These are phyloP conservation scores for Varanus komodoensis DNA, from an alignment of 2,113 vertebrate genomes.

Conservation along the genomic window DNA sequence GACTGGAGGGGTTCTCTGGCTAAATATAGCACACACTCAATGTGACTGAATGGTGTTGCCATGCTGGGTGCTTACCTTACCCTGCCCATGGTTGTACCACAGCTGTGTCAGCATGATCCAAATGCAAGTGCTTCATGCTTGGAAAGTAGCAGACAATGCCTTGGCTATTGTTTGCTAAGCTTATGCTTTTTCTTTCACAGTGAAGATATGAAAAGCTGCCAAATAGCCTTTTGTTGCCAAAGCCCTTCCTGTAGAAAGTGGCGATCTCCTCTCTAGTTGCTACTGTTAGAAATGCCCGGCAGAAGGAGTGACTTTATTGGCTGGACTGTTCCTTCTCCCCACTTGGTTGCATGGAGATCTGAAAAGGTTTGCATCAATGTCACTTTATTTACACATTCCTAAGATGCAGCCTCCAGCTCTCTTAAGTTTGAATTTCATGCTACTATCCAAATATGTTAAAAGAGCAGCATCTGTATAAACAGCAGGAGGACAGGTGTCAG, in stretches of 20 bases:
- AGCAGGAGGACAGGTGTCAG: slow-evolving; percentile 8
- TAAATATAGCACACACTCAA: not conserved
- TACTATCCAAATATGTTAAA: slow-evolving; percentile 39
- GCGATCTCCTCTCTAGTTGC: not conserved
- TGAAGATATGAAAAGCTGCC: not conserved
- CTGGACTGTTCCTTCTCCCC: not conserved
- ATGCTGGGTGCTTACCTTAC: slow-evolving; percentile 2
- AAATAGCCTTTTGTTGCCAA: not conserved
- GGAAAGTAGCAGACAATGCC: not conserved
- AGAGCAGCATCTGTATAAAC: slow-evolving; percentile 57
- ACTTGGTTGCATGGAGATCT: not conserved
- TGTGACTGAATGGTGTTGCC: slow-evolving; percentile 8
- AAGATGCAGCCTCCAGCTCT: slow-evolving; percentile 34
- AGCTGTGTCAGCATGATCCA: slow-evolving; percentile 13
- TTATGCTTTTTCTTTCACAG: not conserved
- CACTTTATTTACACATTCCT: slow-evolving; percentile 50
- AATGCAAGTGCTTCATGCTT: not conserved
- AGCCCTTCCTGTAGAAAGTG: not conserved
- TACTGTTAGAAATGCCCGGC: not conserved
- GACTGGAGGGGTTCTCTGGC: not conserved
- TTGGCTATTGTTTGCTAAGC: not conserved
- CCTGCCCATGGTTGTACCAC: not conserved
- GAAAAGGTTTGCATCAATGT: slow-evolving; percentile 35
- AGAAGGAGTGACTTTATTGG: not conserved
- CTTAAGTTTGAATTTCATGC: slow-evolving; percentile 6